Base-by-base conservation (phyloP, 2,113 vertebrate genomes). In the Macroglossus sobrinus region DNA sequence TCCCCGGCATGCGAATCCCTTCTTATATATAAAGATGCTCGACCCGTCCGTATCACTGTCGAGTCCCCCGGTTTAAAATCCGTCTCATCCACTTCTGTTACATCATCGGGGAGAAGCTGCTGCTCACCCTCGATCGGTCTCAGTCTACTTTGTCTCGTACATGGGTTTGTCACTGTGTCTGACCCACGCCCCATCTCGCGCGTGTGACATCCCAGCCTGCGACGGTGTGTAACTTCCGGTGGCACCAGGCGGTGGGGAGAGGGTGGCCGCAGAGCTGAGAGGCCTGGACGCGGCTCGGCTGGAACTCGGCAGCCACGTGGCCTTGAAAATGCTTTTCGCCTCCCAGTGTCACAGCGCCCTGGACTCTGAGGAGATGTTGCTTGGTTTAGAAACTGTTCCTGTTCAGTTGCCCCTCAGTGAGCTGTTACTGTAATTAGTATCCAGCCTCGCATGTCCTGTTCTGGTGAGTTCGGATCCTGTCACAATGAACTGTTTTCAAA, bases 61-160 rank as follows among this genome's bases (percentile, higher is more conserved):
- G 22, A 2, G 4, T 4, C 24, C 74, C 69, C 69, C 38, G 69
- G 21, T 43, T 59, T 63, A 55, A 59, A 45, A 6, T n/a, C 19
- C 19, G 47, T 33, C 14, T 40, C 43, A 12, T 15, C 2, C 7
- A 61, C 22, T 86, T 74, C 50, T n/a, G 30, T 18, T 7, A 53
- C 43, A 22, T 66, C 71, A 0, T 33, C 10, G 16, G 40, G 82
- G 84, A 81, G 78, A 40, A 2, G 24, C 16, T 28, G 40, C 47
- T 24, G 16, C n/a, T 19, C 30, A 30, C 30, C 4, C 33, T 11
- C 12, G 38, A 16, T 21, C 13, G 4, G 9, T 8, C 16, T 1
- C 53, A 0, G 2, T 45, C 63, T 4, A 0, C 30, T 75, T 68
- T 2, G 2, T 57, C 82, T 3, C n/a, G 11, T 2, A 24, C 1